Evolutionary conservation across 2,888 invertebrate species (phyloP), one percentile per base, ranked within the genome.

Genomic region (Idaea straminata): DNA sequence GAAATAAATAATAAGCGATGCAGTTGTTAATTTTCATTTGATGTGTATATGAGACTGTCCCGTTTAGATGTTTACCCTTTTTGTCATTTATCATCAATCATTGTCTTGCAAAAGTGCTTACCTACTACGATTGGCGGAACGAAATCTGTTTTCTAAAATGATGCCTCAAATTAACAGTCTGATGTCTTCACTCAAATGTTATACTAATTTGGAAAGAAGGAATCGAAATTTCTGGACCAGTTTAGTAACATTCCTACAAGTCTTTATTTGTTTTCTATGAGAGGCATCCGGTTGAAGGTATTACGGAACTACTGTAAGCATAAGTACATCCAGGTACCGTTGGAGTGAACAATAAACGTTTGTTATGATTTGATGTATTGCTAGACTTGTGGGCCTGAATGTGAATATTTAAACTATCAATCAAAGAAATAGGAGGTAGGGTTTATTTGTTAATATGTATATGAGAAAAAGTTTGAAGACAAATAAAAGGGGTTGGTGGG

Each of bases 251-350:
- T 69, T 70, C 66, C 62, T 59, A 63, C 63, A 67, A 71, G 62
- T 62, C 68, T 65, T 63, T 67, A 70, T 74, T 72, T 71, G 66
- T 70, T 70, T 66, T 69, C 69, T 63, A 57, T 57, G 15, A 34
- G 38, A 36, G 64, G 63, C 68, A 68, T 73, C 72, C 72, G 72
- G 71, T 68, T 61, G 60, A 65, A 67, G 68, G 65, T 71, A 34
- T 10, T 16, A 59, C 34, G 34, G 10, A 47, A 10, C 47, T 47
- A 47, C 47, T 57, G 57, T 15, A 38, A 13, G 59, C 25, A 3
- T 60, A 34, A 59, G 16, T 63, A 59, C 15, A 59, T 25, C 34
- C 13, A n/a, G 36, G 35, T 63, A 25, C 58, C 58, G 61, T 64
- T 61, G 38, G 5, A 10, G 13, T 47, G 47, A 47, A 47, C 47